A percentile compares a stretch with the other conserved stretches of the same genome.
These are phyloP conservation scores for Seira sanloemensis DNA, from an alignment of 2,888 invertebrate genomes.

Conservation along the genomic window DNA sequence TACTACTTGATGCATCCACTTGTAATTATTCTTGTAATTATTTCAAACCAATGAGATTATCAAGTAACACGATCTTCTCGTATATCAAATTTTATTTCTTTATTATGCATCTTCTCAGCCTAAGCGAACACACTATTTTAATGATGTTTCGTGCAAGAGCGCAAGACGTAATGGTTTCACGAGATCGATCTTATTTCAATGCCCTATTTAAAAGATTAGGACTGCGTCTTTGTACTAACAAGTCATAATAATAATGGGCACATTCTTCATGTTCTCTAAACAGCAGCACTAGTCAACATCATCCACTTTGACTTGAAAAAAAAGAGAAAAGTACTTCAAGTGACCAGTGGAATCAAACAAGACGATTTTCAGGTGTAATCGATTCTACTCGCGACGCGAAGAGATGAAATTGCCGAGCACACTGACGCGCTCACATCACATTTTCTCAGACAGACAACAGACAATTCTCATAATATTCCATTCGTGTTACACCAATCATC, in stretches of 20 bases:
- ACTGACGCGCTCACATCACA: background rate
- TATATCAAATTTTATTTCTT: constrained; percentile 65
- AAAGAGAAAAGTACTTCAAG: background rate
- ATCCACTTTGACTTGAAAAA: no score
- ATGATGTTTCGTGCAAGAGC: constrained; percentile 5
- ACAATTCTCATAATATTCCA: background rate
- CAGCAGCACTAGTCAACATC: no score
- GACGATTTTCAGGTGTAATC: no score
- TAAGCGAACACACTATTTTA: background rate
- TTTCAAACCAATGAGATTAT: constrained; percentile 64
- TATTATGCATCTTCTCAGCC: constrained; percentile 42
- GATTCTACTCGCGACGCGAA: background rate
- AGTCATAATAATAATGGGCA: constrained; percentile 47
- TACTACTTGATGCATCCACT: background rate
- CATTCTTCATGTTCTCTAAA: constrained; percentile 42
- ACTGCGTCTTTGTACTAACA: constrained; percentile 19
- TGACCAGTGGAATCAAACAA: background rate
- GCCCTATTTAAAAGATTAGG: background rate
- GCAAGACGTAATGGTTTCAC: constrained; percentile 13
- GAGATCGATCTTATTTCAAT: constrained; percentile 1
- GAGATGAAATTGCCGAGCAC: background rate
- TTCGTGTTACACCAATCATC: background rate
- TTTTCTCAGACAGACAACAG: no score
- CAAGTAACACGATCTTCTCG: constrained; percentile 62
- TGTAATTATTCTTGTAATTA: constrained; percentile 65